Evolutionary conservation across 2,888 invertebrate genomes (phyloP).

Genomic region (Hypsopygia costalis): DNA sequence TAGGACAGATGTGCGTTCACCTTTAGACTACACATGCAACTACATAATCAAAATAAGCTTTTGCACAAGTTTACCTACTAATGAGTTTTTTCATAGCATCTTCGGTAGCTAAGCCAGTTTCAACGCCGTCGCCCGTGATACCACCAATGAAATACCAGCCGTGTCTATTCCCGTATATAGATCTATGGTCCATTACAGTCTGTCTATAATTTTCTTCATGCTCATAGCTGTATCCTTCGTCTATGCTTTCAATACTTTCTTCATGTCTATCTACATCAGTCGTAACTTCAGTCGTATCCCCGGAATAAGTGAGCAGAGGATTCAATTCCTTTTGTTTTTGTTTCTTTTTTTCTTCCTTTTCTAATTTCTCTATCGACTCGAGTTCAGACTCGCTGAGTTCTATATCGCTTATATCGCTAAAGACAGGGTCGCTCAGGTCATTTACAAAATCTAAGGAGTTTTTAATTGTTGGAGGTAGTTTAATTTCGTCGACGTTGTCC

Average conservation of each 20-base stretch:
- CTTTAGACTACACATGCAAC: conserved; percentile 16
- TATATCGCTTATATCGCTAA: conserved; percentile 83
- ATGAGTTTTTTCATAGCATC: conserved; percentile 88
- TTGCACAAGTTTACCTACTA: conserved; percentile 85
- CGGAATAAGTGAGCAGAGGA: conserved; percentile 58
- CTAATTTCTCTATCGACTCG: conserved; percentile 79
- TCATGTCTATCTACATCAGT: conserved; percentile 42
- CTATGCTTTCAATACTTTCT: conserved; percentile 48
- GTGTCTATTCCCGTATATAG: conserved; percentile 83
- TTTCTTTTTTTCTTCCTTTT: conserved; percentile 67
- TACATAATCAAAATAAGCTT: conserved; percentile 39
- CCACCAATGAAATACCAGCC: conserved; percentile 94
- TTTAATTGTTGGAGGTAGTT: conserved; percentile 73
- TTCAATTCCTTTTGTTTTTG: conserved; percentile 65
- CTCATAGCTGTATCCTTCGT: conserved; percentile 64
- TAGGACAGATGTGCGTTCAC: too few relatives aligned
- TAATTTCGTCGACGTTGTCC: conserved; percentile 58
- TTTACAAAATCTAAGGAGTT: conserved; percentile 81
- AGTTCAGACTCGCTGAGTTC: conserved; percentile 83
- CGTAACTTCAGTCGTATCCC: conserved; percentile 40
- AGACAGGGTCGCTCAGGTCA: conserved; percentile 82
- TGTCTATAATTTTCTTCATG: conserved; percentile 78
- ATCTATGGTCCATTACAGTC: conserved; percentile 81
- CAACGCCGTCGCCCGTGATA: conserved; percentile 85
- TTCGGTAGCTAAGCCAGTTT: conserved; percentile 83